phyloP scores from a whole-genome alignment of 2,888 invertebrate species.

The Brachynemurus nebulosus region DNA sequence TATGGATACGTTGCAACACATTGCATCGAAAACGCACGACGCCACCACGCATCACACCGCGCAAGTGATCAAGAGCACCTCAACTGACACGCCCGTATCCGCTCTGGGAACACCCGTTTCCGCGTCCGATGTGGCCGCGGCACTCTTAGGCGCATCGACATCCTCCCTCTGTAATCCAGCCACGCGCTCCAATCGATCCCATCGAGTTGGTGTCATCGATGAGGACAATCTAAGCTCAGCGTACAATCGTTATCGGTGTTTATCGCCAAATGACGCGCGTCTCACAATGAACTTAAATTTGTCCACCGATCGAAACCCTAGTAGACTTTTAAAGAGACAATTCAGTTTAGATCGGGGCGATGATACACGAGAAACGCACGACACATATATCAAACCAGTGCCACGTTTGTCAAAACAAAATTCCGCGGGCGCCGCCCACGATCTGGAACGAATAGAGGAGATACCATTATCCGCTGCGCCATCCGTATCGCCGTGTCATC shows the following conservation, averaged over 20 bases:
- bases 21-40: constrained; percentile 14
- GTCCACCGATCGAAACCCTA: constrained; percentile 17
- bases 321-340: constrained; percentile 45
- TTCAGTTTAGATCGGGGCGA: constrained; percentile 57
- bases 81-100: constrained; percentile 33
- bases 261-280: constrained; percentile 43
- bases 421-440: constrained; percentile 51
- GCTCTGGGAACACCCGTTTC: constrained; percentile 34
- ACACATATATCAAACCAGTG: constrained; percentile 12
- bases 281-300: constrained; percentile 24
- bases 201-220: constrained; percentile 31
- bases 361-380: constrained; percentile 28
- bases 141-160: constrained; percentile 37
- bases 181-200: constrained; percentile 24
- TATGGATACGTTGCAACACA: constrained; percentile 9
- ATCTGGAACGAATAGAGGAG: constrained; percentile 56
- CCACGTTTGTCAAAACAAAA: constrained; percentile 48
- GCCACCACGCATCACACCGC: constrained; percentile 8
- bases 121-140: constrained; percentile 37
- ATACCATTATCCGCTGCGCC: constrained; percentile 29
- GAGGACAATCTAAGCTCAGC: constrained; percentile 55
- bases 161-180: constrained; percentile 29
- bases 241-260: constrained; percentile 60
- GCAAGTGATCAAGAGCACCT: constrained; percentile 33
- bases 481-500: constrained; percentile 3